Base-by-base conservation (phyloP, 2,113 vertebrate genomes). In the Melierax canorus region DNA sequence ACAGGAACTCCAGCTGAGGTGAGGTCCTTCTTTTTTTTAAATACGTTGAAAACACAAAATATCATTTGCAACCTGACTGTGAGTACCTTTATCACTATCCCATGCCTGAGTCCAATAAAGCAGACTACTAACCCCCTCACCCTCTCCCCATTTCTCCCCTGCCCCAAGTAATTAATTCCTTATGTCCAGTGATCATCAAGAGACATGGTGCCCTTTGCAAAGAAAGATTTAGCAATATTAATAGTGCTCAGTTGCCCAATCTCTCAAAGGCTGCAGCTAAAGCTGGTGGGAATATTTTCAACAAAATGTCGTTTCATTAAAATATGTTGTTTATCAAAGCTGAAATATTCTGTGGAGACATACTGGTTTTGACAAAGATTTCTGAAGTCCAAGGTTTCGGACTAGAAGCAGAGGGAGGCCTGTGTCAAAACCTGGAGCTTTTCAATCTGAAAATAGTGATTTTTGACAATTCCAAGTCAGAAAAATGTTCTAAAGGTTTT, bases 161-260 rank as follows among this genome's bases (percentile, higher is more conserved):
- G 12, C 3, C 27, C 48, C 17, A 45, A 68, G 15, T 86, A 86
- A 97, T 95, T 73, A 74, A 83, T 92, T 94, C 78, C 90, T 86
- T 72, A 77, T 77, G 67, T 67, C 63, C 55, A 69, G 55, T 27
- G 85, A 63, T 88, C 79, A 92, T 66, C 88, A 71, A 74, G 90
- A 94, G 67, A 32, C 1, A 21, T 0, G 4, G 41, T 74, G 59
- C 87, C 68, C 90, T 94, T 94, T 94, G 92, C 77, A 92, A 96
- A 88, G 64, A 69, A 93, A 90, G 79, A 76, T 95, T 92, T 88
- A 92, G 79, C 90, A 96, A 94, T 86, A 84, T 78, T 92, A 93
- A 92, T 90, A 93, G 84, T 30, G 22, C 46, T 80, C 30, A 64
- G 15, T 92, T 96, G 64, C 82, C 82, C 72, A 93, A 12, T 86